A percentile compares a stretch with the other conserved stretches of the same genome.
These are phyloP conservation scores for Diachasma alloeum DNA, from an alignment of 1,140 invertebrate species.

Conservation along the genomic window DNA sequence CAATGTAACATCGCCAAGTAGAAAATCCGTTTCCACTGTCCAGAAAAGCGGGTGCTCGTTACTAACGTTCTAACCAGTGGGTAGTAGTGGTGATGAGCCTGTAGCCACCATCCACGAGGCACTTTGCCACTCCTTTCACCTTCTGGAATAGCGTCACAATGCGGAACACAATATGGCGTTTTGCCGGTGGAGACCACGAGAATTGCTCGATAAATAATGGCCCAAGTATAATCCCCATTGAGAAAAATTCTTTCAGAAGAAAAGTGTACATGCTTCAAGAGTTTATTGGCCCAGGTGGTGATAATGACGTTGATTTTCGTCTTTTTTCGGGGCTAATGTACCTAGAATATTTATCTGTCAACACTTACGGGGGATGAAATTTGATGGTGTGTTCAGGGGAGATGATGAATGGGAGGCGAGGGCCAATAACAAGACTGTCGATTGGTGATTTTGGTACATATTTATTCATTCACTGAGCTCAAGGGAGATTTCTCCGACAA, in stretches of 20 bases:
- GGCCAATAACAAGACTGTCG: no score
- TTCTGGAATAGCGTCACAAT: slow-evolving; percentile 13
- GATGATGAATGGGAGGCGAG: no score
- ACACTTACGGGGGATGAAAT: no score
- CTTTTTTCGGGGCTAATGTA: not conserved
- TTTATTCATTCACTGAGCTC: no score
- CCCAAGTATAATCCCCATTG: not conserved
- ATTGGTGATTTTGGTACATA: no score
- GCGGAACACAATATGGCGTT: slow-evolving; percentile 21
- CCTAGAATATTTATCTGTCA: no score
- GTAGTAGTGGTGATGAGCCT: not conserved
- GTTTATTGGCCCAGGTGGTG: not conserved
- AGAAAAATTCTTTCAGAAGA: slow-evolving; percentile 1
- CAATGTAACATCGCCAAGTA: slow-evolving; percentile 1
- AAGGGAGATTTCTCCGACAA: no score
- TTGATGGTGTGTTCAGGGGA: no score
- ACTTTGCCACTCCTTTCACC: not conserved
- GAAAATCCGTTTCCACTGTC: slow-evolving; percentile 16
- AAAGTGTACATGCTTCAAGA: not conserved
- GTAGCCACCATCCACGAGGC: not conserved
- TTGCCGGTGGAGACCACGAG: slow-evolving; percentile 13
- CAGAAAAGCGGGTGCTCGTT: not conserved
- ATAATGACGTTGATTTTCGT: not conserved
- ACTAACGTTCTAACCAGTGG: not conserved
- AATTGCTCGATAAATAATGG: slow-evolving; percentile 18